Conservation (phyloP, 2,113 vertebrate species). For the Accipiter virgatus region DNA sequence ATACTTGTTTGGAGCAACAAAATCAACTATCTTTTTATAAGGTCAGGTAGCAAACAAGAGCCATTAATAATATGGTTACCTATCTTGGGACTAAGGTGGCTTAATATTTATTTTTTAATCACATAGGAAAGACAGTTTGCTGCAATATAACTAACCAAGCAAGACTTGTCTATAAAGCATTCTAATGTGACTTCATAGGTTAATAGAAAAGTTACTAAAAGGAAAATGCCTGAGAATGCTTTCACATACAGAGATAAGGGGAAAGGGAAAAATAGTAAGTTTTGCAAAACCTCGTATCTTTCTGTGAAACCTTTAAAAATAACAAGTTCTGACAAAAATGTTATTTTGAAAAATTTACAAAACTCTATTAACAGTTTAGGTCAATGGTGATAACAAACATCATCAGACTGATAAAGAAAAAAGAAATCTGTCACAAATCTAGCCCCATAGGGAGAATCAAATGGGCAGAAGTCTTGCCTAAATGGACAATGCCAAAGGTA, state of each 20-base stretch:
- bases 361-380: background rate
- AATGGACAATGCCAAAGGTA: background rate
- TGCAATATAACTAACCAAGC: constrained; percentile 20
- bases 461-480: background rate
- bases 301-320: background rate
- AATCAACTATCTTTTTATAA: constrained; percentile 67
- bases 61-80: constrained; percentile 61
- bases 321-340: background rate
- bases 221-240: background rate
- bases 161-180: constrained; percentile 16
- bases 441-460: background rate
- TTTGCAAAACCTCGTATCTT: background rate
- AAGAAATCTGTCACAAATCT: background rate
- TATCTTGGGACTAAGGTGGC: background rate
- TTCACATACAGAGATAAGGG: background rate
- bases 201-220: background rate
- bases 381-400: background rate
- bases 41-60: constrained; percentile 50
- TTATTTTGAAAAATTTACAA: background rate
- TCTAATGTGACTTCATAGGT: background rate
- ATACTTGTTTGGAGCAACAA: constrained; percentile 64
- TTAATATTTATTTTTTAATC: constrained; percentile 55
- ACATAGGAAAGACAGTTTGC: background rate
- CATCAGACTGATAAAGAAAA: background rate
- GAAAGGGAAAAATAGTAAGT: background rate